phyloP scores from a whole-genome alignment of 2,888 invertebrate genomes.

The Cheilosia grossa region DNA sequence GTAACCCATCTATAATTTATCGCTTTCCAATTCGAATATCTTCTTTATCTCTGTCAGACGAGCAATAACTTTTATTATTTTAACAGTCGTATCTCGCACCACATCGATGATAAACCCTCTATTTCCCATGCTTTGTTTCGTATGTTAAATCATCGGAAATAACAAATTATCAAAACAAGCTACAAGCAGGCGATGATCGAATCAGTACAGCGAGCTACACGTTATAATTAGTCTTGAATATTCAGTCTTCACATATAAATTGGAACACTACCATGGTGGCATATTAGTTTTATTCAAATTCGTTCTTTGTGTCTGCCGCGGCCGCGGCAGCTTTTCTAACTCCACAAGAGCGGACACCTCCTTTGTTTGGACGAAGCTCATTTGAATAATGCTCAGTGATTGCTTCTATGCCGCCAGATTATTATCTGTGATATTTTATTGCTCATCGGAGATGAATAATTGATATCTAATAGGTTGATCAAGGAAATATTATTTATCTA shows the following conservation, averaged over 20 bases:
- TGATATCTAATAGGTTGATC: slow-evolving; percentile 56
- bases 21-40: slow-evolving; percentile 55
- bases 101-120: slow-evolving; percentile 53
- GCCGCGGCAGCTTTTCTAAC: slow-evolving; percentile 68
- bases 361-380: slow-evolving; percentile 49
- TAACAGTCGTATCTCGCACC: slow-evolving; percentile 68
- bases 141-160: slow-evolving; percentile 65
- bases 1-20: slow-evolving; percentile 67
- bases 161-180: slow-evolving; percentile 69
- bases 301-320: slow-evolving; percentile 65
- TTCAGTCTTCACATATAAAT: slow-evolving; percentile 73
- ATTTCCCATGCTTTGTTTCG: slow-evolving; percentile 65
- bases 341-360: slow-evolving; percentile 59
- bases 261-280: slow-evolving; percentile 74
- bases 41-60: slow-evolving; percentile 62
- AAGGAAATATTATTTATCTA: slow-evolving; percentile 45
- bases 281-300: slow-evolving; percentile 69
- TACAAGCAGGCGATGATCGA: slow-evolving; percentile 60
- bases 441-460: slow-evolving; percentile 67
- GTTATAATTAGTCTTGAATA: slow-evolving; percentile 71
- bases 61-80: slow-evolving; percentile 68
- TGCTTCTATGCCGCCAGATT: slow-evolving; percentile 64
- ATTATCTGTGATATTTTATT: slow-evolving; percentile 66
- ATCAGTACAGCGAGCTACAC: slow-evolving; percentile 39
- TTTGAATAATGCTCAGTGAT: slow-evolving; percentile 67